Evolutionary conservation across 2,888 invertebrate genomes (phyloP), one percentile per base, ranked within the genome.

Genomic region (Ennomos erosarius): DNA sequence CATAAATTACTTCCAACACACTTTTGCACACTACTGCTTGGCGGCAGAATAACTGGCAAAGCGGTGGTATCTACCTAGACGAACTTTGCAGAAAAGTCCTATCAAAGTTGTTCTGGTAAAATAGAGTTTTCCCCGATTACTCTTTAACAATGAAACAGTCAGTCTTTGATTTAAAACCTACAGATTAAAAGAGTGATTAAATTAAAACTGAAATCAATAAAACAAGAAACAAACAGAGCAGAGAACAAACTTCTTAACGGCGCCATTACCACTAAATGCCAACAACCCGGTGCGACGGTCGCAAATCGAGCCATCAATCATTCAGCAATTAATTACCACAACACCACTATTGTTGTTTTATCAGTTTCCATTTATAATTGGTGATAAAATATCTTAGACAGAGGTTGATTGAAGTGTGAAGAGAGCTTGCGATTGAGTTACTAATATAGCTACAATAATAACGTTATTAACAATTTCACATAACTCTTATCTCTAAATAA

Each of bases 271-370:
- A 59, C 49, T 49, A 64, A 68, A 65, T 61, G 67, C 55, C 64
- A 66, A 64, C 61, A 65, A 65, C 59, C 64, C 47, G 34, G n/a
- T 38, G 10, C 33, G 46, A 40, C 12, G 50, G 54, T 45, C 62
- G 62, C 67, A 65, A 64, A 65, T 60, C 64, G 64, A 56, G 52
- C 34, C 52, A 75, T 76, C 70, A 70, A 78, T 80, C 78, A 79
- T 75, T 74, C 67, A 48, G 57, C 69, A 75, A 78, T 77, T 78
- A 78, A 80, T 80, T 71, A 70, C 65, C 66, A 73, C 74, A 75
- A 73, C 74, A 76, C 70, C 64, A 70, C 59, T 58, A 68, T 71
- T 79, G 74, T 76, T 69, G 40, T 52, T 52, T 71, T 75, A 73
- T 72, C 69, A 58, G 55, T 53, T 65, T 52, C 65, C 67, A 73